Percentiles rank a stretch among this genome's conserved stretches.
Conservation (phyloP, 2,888 invertebrate species). For the Cybosia mesomella region DNA sequence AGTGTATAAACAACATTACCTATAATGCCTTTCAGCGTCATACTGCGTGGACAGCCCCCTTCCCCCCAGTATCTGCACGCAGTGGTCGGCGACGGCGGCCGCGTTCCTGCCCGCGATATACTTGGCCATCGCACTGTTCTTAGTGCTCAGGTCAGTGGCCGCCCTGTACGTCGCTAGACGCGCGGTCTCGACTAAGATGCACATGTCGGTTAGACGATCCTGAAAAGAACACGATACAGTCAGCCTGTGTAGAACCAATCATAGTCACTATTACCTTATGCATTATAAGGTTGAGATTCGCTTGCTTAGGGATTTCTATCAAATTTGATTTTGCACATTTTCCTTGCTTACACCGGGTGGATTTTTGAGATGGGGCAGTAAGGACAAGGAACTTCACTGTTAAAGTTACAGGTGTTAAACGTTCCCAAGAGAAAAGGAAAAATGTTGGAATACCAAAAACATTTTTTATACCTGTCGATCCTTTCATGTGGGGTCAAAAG, state of each 20-base stretch:
- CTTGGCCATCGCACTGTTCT: constrained; percentile 92
- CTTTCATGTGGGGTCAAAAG: too few species aligned
- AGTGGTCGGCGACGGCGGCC: constrained; percentile 89
- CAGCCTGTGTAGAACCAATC: background rate
- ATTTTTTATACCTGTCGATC: too few species aligned
- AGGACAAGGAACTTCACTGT: too few species aligned
- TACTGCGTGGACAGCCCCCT: constrained; percentile 90
- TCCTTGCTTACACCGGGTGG: too few species aligned
- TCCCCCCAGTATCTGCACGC: constrained; percentile 92
- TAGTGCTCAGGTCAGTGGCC: constrained; percentile 87
- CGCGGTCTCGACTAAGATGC: constrained; percentile 88
- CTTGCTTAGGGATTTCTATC: too few species aligned
- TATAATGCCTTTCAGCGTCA: constrained; percentile 91
- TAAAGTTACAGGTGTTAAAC: too few species aligned
- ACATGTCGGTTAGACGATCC: constrained; percentile 91
- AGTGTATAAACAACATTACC: constrained; percentile 60
- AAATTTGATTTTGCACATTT: too few species aligned
- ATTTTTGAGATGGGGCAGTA: too few species aligned
- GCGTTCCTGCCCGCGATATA: constrained; percentile 90
- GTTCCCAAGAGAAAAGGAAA: too few species aligned
- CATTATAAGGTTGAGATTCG: too few species aligned
- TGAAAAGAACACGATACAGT: constrained; percentile 50
- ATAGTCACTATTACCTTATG: background rate
- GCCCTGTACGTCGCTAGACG: constrained; percentile 91
- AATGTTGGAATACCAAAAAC: too few species aligned